Evolutionary conservation across 2,797 vertebrate species (phyloP), one percentile per base, ranked within the genome.

Genomic region (Dromococcyx pavoninus): DNA sequence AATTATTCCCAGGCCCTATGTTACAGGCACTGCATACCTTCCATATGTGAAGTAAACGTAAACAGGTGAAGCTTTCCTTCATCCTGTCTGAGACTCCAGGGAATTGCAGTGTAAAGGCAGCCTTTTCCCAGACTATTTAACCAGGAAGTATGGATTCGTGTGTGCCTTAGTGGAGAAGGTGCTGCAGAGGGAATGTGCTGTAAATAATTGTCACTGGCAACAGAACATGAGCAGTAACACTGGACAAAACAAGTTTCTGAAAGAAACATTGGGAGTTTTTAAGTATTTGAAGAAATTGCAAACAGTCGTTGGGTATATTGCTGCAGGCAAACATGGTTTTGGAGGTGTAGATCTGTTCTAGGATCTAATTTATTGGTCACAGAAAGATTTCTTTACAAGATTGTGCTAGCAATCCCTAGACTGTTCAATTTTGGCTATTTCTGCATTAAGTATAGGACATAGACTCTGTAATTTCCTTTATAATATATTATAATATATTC

Each of bases 11-110:
- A 92, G 62, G 21, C 58, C 24, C 24, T 60, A 8, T 54, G 27
- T 94, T 93, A n/a, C n/a, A n/a, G 93, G 84, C 53, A 89, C 70
- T 89, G 78, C 54, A 93, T 89, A 89, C 44, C 33, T 77, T 92
- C 71, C 67, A 61, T 87, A 60, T 60, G 67, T 76, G 61, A 48
- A 76, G 58, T 82, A 80, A 93, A 76, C 89, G 50, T 88, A 89
- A 94, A 58, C 43, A 75, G 73, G 74, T 73, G 30, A 73, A 86
- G 46, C 28, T 81, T 82, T 91, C 24, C 66, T 91, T 87, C 4
- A 62, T 10, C 25, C 43, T 44, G 10, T n/a, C 35, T 78, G 67
- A 87, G 61, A 28, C n/a, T 72, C 22, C 35, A 60, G 66, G 76
- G 53, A 72, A 37, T 35, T 81, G 54, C 39, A 70, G 73, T 4